These are phyloP conservation scores for Ara ararauna DNA, from an alignment of 2,797 vertebrate species.

Conservation along the genomic window DNA sequence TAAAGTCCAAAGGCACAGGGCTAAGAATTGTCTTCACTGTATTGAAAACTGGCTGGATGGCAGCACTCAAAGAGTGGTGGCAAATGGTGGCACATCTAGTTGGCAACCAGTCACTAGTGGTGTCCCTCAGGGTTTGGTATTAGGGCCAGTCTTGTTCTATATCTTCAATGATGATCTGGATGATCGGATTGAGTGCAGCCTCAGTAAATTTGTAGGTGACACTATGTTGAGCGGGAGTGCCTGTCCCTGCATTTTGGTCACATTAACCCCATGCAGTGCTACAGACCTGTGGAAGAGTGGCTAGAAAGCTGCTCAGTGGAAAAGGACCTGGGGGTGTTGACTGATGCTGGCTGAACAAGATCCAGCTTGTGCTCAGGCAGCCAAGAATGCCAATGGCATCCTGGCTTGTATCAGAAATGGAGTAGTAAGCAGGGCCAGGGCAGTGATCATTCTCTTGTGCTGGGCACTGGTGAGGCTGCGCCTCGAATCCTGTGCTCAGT, in stretches of 20 bases:
- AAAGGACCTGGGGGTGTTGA: neutral
- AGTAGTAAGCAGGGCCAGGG: neutral
- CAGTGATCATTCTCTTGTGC: neutral
- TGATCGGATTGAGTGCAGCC: neutral
- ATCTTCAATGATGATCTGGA: neutral
- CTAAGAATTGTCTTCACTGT: neutral
- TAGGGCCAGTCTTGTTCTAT: neutral
- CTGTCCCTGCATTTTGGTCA: neutral
- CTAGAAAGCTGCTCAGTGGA: neutral
- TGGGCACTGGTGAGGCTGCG: too few relatives aligned
- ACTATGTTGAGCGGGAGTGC: neutral
- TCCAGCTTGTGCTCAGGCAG: neutral
- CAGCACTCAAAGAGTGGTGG: neutral
- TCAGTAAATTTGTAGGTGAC: neutral
- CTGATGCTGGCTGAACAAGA: neutral
- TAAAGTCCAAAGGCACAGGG: neutral
- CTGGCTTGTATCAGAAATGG: neutral
- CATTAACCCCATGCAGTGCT: neutral
- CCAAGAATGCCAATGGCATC: neutral
- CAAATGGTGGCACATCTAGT: neutral
- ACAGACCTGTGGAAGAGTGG: neutral
- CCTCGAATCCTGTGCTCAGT: neutral
- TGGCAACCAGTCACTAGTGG: neutral
- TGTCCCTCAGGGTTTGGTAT: neutral
- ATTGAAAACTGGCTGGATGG: neutral